These are phyloP conservation scores for Paraplagusia blochii DNA, from an alignment of 2,113 vertebrate genomes.

Conservation along the genomic window DNA sequence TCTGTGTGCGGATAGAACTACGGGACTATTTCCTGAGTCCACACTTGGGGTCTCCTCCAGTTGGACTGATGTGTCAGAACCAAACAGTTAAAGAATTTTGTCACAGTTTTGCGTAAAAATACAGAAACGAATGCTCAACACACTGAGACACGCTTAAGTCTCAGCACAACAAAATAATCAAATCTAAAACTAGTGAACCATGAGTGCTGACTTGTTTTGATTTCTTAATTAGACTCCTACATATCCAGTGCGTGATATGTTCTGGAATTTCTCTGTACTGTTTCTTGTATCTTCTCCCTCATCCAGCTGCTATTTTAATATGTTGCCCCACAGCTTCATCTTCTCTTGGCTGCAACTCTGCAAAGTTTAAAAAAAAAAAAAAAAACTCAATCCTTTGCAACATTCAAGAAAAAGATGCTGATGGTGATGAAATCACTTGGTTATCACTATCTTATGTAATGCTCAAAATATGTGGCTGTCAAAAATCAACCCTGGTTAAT, in stretches of 20 bases:
- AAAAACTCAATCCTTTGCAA: neutral
- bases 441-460: too few species aligned
- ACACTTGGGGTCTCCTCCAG: slow-evolving; percentile 9
- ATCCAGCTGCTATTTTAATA: slow-evolving; percentile 41
- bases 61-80: neutral
- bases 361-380: too few species aligned
- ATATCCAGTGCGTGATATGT: neutral
- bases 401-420: slow-evolving; percentile 25
- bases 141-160: too few species aligned
- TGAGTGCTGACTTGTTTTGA: neutral
- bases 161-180: too few species aligned
- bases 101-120: neutral
- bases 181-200: too few species aligned
- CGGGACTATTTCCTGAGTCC: slow-evolving; percentile 35
- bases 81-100: neutral
- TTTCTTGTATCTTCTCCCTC: slow-evolving; percentile 33
- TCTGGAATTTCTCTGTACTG: slow-evolving; percentile 39
- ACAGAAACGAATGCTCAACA: too few species aligned
- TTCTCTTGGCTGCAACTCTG: slow-evolving; percentile 15
- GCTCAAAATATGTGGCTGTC: too few species aligned
- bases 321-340: slow-evolving; percentile 10
- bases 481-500: too few species aligned
- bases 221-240: slow-evolving; percentile 4
- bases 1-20: slow-evolving; percentile 18
- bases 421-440: slow-evolving; percentile 10